Conservation (phyloP, 2,797 vertebrate genomes). For the Masticophis lateralis region DNA sequence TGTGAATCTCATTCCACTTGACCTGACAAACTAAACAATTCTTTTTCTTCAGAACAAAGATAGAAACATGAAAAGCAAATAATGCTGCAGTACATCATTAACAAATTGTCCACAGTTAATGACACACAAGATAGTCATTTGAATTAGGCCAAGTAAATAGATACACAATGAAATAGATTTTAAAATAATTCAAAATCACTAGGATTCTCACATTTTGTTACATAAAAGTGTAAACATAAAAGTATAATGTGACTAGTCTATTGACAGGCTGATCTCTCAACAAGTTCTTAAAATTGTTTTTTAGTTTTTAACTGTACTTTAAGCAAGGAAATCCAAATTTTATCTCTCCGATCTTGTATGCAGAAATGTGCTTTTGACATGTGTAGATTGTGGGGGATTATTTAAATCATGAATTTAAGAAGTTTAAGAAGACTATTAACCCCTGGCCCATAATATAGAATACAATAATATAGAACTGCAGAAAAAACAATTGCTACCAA, state of each 20-base stretch:
- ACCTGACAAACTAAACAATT: conserved; percentile 16
- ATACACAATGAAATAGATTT: neutral
- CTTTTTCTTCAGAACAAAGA: neutral
- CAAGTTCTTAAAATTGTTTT: neutral
- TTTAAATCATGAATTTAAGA: neutral
- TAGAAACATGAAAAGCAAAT: neutral
- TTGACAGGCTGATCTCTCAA: neutral
- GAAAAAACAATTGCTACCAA: no score
- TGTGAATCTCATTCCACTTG: conserved; percentile 17
- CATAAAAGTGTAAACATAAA: neutral
- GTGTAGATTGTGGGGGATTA: neutral
- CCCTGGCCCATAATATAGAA: neutral
- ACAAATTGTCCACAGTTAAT: neutral
- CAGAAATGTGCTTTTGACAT: neutral
- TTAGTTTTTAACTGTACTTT: neutral
- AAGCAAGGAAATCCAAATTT: neutral
- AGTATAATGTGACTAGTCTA: neutral
- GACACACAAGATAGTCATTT: neutral
- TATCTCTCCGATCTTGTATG: neutral
- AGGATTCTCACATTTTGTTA: neutral
- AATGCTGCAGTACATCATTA: neutral
- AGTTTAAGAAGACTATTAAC: neutral
- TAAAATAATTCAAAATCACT: neutral
- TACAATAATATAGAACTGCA: no score
- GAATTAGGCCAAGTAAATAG: neutral